Base-by-base conservation (phyloP, 2,113 vertebrate genomes). In the Microtus oregoni region DNA sequence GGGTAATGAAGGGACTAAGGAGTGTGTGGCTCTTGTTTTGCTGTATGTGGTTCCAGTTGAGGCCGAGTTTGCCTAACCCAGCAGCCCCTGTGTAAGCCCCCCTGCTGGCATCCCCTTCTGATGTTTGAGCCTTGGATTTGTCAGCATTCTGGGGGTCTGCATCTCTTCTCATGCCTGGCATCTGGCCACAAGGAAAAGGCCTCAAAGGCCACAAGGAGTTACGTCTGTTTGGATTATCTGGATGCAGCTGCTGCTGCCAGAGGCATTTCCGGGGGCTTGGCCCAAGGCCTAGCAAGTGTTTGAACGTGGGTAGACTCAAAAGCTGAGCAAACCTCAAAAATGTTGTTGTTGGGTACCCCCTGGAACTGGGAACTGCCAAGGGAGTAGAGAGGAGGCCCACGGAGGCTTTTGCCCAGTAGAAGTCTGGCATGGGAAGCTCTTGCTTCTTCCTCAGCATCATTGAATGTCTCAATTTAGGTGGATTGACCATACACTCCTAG, bases 271-370 rank as follows among this genome's bases (percentile, higher is more conserved):
- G 86, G 52, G 90, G 90, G 87, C 79, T 95, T 95, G 94, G 55
- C 83, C 47, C 24, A 11, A 83, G 70, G 82, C 77, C 96, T 89
- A 76, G 82, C 12, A 67, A 95, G 79, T 89, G 83, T 90, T 93
- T 85, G 38, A 72, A 77, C 91, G 77, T 79, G 73, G 93, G 73
- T 47, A 91, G 77, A 68, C 91, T 87, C 78, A 70, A 93, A 97
- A 92, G 86, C 94, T 79, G 52, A 96, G 68, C n/a, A 91, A 96
- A 96, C 94, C 94, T 94, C 96, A 94, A 93, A 95, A 94, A 68
- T 81, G 44, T 50, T 79, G 63, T 78, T 22, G 58, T 77, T 93
- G 95, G 93, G 87, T 81, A 92, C 61, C 87, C 90, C 77, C 55
- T 52, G 24, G 28, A 94, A 68, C 30, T 58, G 61, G 85, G 44